Conservation (phyloP, 2,797 vertebrate genomes). For the Argya squamiceps region DNA sequence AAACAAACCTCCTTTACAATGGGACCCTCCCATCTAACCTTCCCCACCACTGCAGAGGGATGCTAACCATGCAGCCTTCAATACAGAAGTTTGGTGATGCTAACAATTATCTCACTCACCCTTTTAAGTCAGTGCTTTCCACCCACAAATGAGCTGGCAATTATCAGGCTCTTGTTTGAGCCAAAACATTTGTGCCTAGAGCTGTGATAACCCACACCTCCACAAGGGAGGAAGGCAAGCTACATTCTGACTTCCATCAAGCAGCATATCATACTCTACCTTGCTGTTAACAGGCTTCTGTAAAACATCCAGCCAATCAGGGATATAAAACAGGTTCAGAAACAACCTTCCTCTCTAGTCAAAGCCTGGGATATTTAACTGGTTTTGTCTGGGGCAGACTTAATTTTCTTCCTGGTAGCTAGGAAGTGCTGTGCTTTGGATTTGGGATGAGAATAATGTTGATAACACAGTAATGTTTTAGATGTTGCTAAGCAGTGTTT, state of each 20-base stretch:
- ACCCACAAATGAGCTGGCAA: conserved; percentile 3
- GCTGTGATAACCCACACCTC: background rate
- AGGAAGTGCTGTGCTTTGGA: background rate
- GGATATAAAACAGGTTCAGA: background rate
- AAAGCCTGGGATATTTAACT: background rate
- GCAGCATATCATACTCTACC: background rate
- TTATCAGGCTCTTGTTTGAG: background rate
- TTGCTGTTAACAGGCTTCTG: background rate
- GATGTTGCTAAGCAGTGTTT: background rate
- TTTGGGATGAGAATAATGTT: background rate
- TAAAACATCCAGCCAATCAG: background rate
- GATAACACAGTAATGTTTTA: background rate
- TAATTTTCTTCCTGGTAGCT: background rate
- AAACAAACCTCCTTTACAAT: background rate
- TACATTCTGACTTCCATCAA: background rate
- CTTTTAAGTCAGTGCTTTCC: background rate
- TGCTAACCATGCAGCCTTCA: background rate
- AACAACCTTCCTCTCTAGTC: background rate
- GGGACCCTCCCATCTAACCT: background rate
- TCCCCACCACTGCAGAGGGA: background rate
- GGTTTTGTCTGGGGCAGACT: background rate
- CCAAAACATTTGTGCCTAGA: conserved; percentile 25
- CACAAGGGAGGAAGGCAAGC: background rate
- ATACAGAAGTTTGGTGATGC: background rate
- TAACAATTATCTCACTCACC: background rate